phyloP scores from a whole-genome alignment of 2,797 vertebrate genomes.

The Margarornis squamiger region DNA sequence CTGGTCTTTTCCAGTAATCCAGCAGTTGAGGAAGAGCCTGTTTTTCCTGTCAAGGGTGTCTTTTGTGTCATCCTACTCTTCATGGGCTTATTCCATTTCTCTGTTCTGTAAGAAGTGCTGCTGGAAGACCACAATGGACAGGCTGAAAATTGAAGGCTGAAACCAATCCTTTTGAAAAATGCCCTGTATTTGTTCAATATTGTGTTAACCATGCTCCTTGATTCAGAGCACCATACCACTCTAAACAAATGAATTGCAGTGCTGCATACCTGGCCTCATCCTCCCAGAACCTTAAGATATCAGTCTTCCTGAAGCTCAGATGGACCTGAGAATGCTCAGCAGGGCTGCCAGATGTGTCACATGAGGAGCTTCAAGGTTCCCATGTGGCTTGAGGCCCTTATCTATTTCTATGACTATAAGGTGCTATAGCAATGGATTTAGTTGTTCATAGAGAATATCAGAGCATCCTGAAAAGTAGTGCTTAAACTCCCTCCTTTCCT shows the following conservation, averaged over 20 bases:
- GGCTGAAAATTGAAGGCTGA: not conserved
- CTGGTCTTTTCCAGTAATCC: not conserved
- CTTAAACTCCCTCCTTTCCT: not conserved
- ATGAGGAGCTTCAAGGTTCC: not conserved
- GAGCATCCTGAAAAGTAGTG: not conserved
- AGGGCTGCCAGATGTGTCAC: not conserved
- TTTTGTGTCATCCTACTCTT: not conserved
- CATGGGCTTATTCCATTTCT: not conserved
- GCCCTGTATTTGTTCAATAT: not conserved
- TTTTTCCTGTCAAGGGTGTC: not conserved
- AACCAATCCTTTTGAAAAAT: not conserved
- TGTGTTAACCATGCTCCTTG: not conserved
- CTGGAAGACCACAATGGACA: not conserved
- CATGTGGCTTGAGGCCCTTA: not conserved
- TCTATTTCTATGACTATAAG: not conserved
- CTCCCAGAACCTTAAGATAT: not conserved
- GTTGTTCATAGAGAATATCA: not conserved
- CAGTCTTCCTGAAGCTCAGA: not conserved
- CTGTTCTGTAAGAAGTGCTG: not conserved
- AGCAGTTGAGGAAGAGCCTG: not conserved
- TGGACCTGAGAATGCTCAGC: not conserved
- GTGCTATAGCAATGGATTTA: not conserved
- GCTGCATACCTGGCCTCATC: not conserved
- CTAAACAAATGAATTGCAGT: not conserved
- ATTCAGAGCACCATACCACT: not conserved